Evolutionary conservation across 2,888 invertebrate species (phyloP), one percentile per base, ranked within the genome.

Genomic region (Pandemis heparana): DNA sequence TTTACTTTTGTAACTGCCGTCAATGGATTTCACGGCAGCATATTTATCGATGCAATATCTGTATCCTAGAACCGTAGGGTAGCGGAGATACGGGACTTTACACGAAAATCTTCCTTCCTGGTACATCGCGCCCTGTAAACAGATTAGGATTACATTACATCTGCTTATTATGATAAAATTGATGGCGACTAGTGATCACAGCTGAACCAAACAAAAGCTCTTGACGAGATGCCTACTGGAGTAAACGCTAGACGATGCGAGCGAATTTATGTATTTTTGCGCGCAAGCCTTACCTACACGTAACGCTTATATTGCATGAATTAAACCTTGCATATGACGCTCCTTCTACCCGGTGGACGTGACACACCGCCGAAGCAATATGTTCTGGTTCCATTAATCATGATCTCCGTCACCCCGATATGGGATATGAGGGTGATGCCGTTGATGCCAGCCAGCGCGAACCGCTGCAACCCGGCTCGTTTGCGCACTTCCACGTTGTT

Each of bases 401-500:
- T 94, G 72, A 94, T 92, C 84, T 94, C 94, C 0, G 94, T 94
- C 4, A 85, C 94, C 0, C 93, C 94, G n/a, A 93, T 92, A 76
- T 94, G 94, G 0, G 92, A 90, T n/a, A 94, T 82, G 3, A 94
- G 87, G 0, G 93, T 89, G 75, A 94, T 92, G 6, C 94, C 94
- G 76, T 93, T 93, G 77, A 94, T 93, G n/a, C 94, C 94, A 1
- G 94, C 94, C 23, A 94, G 81, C 0, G 94, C 94, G 71, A 94
- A 94, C 12, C 93, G 88, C 78, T 94, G 94, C 18, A 94, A 81
- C 0, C 94, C 94, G 16, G 94, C 94, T 0, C 94, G 87, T 80
- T 94, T 94, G 69, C 94, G 90, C 32, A 94, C 93, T 76, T 94
- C 94, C 0, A 94, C 94, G 79, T 94, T 94, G 75, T 94, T 94